Base-by-base conservation (phyloP, 2,797 vertebrate genomes). In the Myiotriccus ornatus region DNA sequence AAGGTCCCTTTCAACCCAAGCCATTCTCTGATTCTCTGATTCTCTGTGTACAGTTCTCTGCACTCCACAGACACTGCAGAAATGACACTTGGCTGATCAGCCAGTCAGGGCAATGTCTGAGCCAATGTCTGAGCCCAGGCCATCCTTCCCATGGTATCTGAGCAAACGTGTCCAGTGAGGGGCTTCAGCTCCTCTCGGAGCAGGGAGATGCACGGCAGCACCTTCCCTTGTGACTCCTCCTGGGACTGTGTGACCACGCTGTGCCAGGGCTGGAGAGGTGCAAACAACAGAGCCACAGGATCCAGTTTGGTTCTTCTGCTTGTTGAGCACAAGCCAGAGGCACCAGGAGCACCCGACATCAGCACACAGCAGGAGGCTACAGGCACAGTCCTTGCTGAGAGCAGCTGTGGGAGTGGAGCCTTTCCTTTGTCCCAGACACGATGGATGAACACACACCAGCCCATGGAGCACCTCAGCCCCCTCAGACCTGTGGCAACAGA, bases 301-400 rank as follows among this genome's bases (percentile, higher is more conserved):
- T 30, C 15, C 22, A 35, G n/a, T 55, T 65, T 46, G 41, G 16
- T 39, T 44, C 44, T 76, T 47, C 34, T 64, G 34, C n/a, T 64
- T 4, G 0, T 46, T 34, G 28, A 67, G 34, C 32, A 3, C 5
- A 15, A 67, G 53, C 11, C 67, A 68, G 27, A 1, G 3, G 67
- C n/a, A 32, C 60, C 67, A 59, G 0, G 4, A 59, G 73, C 46
- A 70, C 23, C 63, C 6, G 0, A 24, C 23, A 37, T 2, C 60
- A 37, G 80, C 63, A 30, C 53, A 34, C 43, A n/a, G 14, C 47
- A 30, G 59, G 37, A 62, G 28, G 41, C 52, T 65, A 35, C 41
- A 34, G 11, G 34, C 60, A 37, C 5, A 17, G 43, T 7, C 67
- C 73, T 43, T 37, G 39, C 57, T 50, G 52, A 41, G 12, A 46